These are phyloP conservation scores for Erythrocercus mccallii DNA, from an alignment of 2,113 vertebrate genomes.

Conservation along the genomic window DNA sequence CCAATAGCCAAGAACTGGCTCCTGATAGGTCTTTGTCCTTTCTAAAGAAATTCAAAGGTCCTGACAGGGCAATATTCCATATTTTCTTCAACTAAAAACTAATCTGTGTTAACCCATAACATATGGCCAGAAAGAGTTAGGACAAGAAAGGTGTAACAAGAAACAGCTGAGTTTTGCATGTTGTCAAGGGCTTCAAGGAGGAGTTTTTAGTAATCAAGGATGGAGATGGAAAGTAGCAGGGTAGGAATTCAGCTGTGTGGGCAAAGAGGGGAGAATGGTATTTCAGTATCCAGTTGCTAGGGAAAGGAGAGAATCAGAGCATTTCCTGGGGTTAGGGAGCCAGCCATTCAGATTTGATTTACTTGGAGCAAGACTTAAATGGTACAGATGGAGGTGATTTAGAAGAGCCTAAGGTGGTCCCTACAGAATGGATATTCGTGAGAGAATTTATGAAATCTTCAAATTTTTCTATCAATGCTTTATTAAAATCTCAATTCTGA, in stretches of 20 bases:
- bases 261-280: background rate
- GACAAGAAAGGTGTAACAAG: background rate
- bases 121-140: background rate
- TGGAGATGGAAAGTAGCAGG: background rate
- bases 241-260: background rate
- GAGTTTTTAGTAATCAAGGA: background rate
- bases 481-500: slow-evolving; percentile 33
- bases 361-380: background rate
- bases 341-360: background rate
- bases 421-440: background rate
- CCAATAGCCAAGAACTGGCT: too few relatives aligned
- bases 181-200: background rate
- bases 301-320: background rate
- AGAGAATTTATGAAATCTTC: background rate
- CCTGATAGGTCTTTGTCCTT: too few relatives aligned
- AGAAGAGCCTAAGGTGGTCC: background rate
- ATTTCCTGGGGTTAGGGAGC: background rate
- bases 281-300: background rate
- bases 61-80: too few relatives aligned
- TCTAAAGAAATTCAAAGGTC: too few relatives aligned
- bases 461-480: background rate
- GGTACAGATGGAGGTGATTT: slow-evolving; percentile 7
- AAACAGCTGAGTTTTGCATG: background rate
- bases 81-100: too few relatives aligned
- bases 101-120: too few relatives aligned